Evolutionary conservation across 2,113 vertebrate species (phyloP), one percentile per base, ranked within the genome.

Genomic region (Gallinago undulata): DNA sequence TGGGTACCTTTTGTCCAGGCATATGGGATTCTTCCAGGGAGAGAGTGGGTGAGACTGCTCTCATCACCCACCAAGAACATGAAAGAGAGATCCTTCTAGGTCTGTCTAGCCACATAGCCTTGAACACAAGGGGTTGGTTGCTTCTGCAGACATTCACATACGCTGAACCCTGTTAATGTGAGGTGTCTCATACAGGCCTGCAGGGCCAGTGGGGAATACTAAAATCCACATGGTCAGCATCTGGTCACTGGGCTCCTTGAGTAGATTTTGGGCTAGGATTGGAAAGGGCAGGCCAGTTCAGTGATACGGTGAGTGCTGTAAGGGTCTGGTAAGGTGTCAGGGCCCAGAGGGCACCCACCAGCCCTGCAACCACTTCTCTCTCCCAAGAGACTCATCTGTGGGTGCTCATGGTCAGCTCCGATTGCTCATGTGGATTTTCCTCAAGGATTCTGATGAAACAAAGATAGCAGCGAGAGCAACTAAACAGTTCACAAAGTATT

Each of bases 331-430:
- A 27, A 90, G 17, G 31, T 37, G 10, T 33, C 64, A 24, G 50
- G 19, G 19, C 8, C 19, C 75, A 28, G 22, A 50, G 30, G 56
- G 7, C 15, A 37, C 17, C 3, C 43, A 25, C 11, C 3, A 0
- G 18, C 45, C 48, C 62, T 62, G 22, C 31, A 47, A 9, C 7
- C 25, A 13, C 10, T 50, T 51, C 31, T 78, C 4, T 5, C 18
- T 69, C 11, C 45, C 11, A 25, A 31, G 18, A 59, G 7, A 48
- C 28, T 53, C 48, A n/a, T 12, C 11, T 45, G 37, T 13, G 1
- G 0, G 10, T 18, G 12, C 7, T 33, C 2, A 0, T 7, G 28
- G 28, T 80, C 24, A 12, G 8, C 23, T 51, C 43, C 76, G 63
- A 50, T 24, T 3, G 0, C 30, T 63, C 64, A n/a, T 9, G 48